Conservation (phyloP, 2,888 invertebrate species). For the Phyllotreta striolata region DNA sequence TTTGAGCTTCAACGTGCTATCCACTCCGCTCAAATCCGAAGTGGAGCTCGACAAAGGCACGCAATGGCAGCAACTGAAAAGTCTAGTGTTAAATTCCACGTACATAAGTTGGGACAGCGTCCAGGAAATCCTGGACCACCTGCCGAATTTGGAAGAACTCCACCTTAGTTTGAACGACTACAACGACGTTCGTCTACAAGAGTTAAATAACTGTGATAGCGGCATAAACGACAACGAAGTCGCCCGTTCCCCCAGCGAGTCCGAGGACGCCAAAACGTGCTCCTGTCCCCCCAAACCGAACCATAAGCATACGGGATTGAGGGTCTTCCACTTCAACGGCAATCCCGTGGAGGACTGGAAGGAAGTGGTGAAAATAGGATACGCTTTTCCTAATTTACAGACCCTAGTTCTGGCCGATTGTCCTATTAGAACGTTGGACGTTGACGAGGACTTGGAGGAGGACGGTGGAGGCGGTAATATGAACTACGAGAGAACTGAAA, state of each 20-base stretch:
- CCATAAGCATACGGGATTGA: conserved; percentile 70
- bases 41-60: conserved; percentile 53
- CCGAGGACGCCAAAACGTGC: conserved; percentile 12
- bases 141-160: conserved; percentile 86
- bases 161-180: conserved; percentile 93
- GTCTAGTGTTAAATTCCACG: conserved; percentile 88
- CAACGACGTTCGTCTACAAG: conserved; percentile 73
- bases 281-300: conserved; percentile 38
- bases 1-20: conserved; percentile 86
- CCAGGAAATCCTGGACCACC: conserved; percentile 75
- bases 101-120: conserved; percentile 86
- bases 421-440: conserved; percentile 69
- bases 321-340: conserved; percentile 85
- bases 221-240: conserved; percentile 39
- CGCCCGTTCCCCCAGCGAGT: conserved; percentile 41
- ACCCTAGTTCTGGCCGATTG: conserved; percentile 87
- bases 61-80: conserved; percentile 71
- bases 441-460: conserved; percentile 38
- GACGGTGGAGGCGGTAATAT: conserved; percentile 41
- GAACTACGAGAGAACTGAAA: conserved; percentile 62
- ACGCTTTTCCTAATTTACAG: conserved; percentile 85
- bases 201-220: conserved; percentile 48
- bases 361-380: conserved; percentile 84
- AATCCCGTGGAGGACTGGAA: conserved; percentile 87
- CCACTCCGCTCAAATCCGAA: conserved; percentile 70